Percentiles rank a stretch among this genome's conserved stretches.
Evolutionary conservation across 2,113 vertebrate genomes (phyloP).

Genomic region (Lepus europaeus): DNA sequence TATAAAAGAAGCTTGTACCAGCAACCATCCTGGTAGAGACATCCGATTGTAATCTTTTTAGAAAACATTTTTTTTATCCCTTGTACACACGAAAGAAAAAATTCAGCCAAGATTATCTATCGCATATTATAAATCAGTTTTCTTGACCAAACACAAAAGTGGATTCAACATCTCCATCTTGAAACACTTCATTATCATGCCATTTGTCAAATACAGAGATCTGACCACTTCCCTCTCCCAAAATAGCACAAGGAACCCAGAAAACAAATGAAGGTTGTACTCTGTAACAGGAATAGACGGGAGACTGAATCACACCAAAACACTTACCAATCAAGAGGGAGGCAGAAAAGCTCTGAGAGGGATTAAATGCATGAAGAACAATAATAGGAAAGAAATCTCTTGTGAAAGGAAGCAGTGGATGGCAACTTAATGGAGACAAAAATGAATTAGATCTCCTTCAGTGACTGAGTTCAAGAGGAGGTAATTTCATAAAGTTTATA

Average conservation of each 20-base stretch:
- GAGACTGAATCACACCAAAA: slow-evolving; percentile 78
- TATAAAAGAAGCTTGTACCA: background rate
- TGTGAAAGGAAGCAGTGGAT: slow-evolving; percentile 65
- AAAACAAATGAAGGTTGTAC: slow-evolving; percentile 74
- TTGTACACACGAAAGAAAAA: slow-evolving; percentile 37
- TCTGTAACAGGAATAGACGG: slow-evolving; percentile 77
- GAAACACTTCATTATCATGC: slow-evolving; percentile 72
- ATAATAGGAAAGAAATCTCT: slow-evolving; percentile 76
- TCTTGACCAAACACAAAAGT: slow-evolving; percentile 70
- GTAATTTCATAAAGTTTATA: slow-evolving; percentile 76
- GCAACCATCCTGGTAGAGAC: slow-evolving; percentile 26
- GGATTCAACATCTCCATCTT: slow-evolving; percentile 66
- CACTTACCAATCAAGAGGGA: slow-evolving; percentile 73
- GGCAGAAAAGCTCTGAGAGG: slow-evolving; percentile 56
- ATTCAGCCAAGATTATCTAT: slow-evolving; percentile 7
- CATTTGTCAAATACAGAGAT: slow-evolving; percentile 75
- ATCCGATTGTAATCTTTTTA: background rate
- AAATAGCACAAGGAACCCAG: slow-evolving; percentile 66
- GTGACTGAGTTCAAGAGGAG: slow-evolving; percentile 52
- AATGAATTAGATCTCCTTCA: slow-evolving; percentile 73
- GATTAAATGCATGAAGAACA: slow-evolving; percentile 76
- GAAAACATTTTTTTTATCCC: slow-evolving; percentile 38
- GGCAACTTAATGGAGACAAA: slow-evolving; percentile 71
- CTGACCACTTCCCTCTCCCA: slow-evolving; percentile 64
- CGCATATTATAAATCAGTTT: slow-evolving; percentile 56